Conservation (phyloP, 2,888 invertebrate genomes). For the Ormyrus rosae region DNA sequence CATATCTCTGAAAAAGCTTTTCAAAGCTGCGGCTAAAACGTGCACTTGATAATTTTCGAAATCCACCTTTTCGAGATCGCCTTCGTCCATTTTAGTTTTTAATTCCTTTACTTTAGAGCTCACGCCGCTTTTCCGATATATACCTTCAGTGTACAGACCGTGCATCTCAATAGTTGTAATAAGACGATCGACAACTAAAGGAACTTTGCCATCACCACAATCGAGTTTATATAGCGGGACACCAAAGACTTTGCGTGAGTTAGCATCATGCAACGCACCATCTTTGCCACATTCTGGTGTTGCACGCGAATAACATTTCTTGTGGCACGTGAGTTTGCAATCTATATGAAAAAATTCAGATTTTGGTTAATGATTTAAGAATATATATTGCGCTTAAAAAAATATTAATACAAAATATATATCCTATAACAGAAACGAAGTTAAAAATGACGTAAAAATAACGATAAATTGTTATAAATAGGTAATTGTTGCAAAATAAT, state of each 20-base stretch:
- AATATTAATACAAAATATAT: no score
- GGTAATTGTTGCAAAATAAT: no score
- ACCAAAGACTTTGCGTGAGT: conserved; percentile 85
- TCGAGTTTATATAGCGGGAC: conserved; percentile 86
- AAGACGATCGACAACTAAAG: conserved; percentile 91
- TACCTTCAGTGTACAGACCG: conserved; percentile 93
- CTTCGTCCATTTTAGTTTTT: conserved; percentile 85
- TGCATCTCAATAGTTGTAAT: conserved; percentile 94
- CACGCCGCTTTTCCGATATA: conserved; percentile 94
- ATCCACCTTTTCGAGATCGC: conserved; percentile 83
- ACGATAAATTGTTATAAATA: no score
- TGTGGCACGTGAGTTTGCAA: conserved; percentile 95
- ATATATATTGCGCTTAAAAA: background rate
- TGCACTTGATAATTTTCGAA: conserved; percentile 91
- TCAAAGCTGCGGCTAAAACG: conserved; percentile 92
- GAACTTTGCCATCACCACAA: conserved; percentile 87
- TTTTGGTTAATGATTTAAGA: background rate
- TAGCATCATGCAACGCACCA: conserved; percentile 74
- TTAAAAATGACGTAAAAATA: no score
- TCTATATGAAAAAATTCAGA: conserved; percentile 72
- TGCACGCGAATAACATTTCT: conserved; percentile 92
- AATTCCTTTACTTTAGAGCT: conserved; percentile 89
- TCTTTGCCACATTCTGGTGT: conserved; percentile 79
- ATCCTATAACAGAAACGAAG: no score
- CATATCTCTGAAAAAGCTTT: conserved; percentile 93